These are phyloP conservation scores for Terrapene triunguis DNA, from an alignment of 2,113 vertebrate genomes.

Conservation along the genomic window DNA sequence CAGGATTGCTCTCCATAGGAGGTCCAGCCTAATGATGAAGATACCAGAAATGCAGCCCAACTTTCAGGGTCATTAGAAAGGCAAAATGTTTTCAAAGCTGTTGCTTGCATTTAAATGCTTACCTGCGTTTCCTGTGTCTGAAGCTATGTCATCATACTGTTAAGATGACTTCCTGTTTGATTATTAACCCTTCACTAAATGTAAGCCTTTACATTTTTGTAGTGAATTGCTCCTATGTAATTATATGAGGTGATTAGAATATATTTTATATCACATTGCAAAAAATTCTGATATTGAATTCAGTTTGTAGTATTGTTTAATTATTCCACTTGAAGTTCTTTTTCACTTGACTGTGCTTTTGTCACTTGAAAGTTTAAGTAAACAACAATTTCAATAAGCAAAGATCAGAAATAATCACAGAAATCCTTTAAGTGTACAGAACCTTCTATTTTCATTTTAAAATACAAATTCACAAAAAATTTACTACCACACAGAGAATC, in stretches of 20 bases:
- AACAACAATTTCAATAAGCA: conserved; percentile 14
- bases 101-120: background rate
- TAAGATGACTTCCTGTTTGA: background rate
- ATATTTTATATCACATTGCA: background rate
- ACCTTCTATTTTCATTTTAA: conserved; percentile 34
- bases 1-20: accelerated
- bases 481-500: background rate
- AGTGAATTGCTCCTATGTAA: background rate
- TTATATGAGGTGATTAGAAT: background rate
- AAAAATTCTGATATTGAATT: background rate
- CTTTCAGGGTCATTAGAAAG: background rate
- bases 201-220: background rate
- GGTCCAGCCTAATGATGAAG: background rate
- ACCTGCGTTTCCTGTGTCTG: accelerated
- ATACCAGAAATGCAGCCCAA: background rate
- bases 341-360: conserved; percentile 32
- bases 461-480: background rate
- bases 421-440: background rate
- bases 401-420: conserved; percentile 41
- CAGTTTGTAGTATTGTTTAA: background rate
- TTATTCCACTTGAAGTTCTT: conserved; percentile 27
- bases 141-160: background rate
- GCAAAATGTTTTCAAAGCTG: background rate
- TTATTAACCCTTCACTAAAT: background rate
- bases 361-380: conserved; percentile 39